A percentile compares a stretch with the other conserved stretches of the same genome.
Conservation (phyloP, 1,140 invertebrate species). For the Cephus cinctus region DNA sequence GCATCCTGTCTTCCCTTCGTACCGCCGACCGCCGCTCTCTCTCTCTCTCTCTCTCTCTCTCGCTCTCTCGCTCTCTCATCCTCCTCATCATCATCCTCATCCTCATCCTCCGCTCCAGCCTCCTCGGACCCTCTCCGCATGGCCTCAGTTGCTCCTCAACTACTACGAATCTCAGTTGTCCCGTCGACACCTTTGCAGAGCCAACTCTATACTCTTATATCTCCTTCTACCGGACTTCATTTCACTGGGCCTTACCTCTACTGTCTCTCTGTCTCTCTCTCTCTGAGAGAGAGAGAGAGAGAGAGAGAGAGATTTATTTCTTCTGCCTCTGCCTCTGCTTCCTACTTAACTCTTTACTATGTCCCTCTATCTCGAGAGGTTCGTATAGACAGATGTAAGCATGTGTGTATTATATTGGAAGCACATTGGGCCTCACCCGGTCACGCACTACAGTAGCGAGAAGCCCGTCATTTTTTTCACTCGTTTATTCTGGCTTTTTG, state of each 20-base stretch:
- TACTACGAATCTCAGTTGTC: too few relatives aligned
- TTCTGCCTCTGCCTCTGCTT: too few relatives aligned
- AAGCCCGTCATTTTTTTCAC: slow-evolving; percentile 45
- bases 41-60: slow-evolving; percentile 3
- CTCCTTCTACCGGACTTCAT: slow-evolving; percentile 23
- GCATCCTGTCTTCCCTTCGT: slow-evolving; percentile 31
- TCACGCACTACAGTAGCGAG: slow-evolving; percentile 45
- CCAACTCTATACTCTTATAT: too few relatives aligned
- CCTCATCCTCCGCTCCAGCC: slow-evolving; percentile 3
- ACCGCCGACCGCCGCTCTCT: slow-evolving; percentile 9
- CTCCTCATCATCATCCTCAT: neutral
- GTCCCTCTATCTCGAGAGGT: slow-evolving; percentile 6
- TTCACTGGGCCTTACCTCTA: slow-evolving; percentile 15
- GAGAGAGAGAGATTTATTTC: slow-evolving; percentile 1
- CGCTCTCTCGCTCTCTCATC: slow-evolving; percentile 5
- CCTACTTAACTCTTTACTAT: neutral
- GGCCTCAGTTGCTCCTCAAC: neutral
- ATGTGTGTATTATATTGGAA: neutral
- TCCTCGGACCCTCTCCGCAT: slow-evolving; percentile 7
- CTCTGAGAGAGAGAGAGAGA: slow-evolving; percentile 10
- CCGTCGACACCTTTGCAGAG: too few relatives aligned
- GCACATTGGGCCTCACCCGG: slow-evolving; percentile 23
- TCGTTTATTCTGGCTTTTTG: slow-evolving; percentile 29
- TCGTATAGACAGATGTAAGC: neutral
- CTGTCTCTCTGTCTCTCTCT: slow-evolving; percentile 22